Conservation (phyloP, 2,113 vertebrate genomes). For the Pachycephala philippinensis region DNA sequence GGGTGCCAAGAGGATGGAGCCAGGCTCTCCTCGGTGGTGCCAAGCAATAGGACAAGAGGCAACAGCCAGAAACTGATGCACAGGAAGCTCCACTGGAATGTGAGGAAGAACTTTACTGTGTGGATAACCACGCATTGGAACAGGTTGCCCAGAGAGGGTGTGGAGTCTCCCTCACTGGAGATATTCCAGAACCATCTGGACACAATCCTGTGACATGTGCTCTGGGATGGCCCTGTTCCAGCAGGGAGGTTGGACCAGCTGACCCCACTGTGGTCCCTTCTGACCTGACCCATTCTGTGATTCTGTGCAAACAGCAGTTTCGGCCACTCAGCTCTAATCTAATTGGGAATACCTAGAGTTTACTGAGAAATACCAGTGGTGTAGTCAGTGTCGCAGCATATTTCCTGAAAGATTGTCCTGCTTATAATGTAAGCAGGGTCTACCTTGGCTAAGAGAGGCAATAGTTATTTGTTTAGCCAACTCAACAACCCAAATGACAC, state of each 20-base stretch:
- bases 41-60: neutral
- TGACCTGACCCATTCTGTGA: neutral
- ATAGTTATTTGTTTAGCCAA: neutral
- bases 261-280: neutral
- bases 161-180: neutral
- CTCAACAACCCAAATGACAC: neutral
- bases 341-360: neutral
- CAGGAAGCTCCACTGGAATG: neutral
- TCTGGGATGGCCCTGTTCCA: neutral
- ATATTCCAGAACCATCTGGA: rapidly evolving
- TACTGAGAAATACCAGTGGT: neutral
- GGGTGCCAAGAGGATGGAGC: neutral
- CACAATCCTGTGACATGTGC: neutral
- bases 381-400: neutral
- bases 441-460: neutral
- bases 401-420: neutral
- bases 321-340: neutral
- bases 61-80: neutral
- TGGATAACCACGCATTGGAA: neutral
- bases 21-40: neutral
- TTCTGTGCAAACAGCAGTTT: neutral
- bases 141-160: rapidly evolving
- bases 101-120: neutral
- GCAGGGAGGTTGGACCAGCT: neutral
- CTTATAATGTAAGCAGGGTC: neutral